Percentiles rank a stretch among this genome's conserved stretches.
Conservation (phyloP, 2,888 invertebrate species). For the Linnaemya tessellans region DNA sequence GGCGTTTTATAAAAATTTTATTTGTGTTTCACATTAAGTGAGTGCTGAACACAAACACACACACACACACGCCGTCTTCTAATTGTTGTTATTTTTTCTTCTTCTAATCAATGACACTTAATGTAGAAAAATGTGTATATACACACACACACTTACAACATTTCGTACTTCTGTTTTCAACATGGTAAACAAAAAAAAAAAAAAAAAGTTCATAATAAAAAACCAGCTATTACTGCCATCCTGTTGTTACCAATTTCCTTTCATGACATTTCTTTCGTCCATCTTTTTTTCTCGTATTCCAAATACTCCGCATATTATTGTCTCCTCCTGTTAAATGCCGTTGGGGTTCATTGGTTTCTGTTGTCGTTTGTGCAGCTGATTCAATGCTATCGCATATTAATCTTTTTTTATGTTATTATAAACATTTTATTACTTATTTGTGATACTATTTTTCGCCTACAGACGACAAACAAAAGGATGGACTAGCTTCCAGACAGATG, state of each 20-base stretch:
- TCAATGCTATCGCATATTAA: neutral
- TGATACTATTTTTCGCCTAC: constrained; percentile 35
- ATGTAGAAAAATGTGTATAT: neutral
- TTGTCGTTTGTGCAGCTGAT: constrained; percentile 1
- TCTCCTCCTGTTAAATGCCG: constrained; percentile 34
- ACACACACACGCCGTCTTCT: neutral
- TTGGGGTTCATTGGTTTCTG: constrained; percentile 56
- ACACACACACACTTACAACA: neutral
- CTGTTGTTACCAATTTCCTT: constrained; percentile 20
- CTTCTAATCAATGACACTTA: constrained; percentile 62
- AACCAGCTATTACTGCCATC: constrained; percentile 11
- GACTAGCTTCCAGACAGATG: neutral
- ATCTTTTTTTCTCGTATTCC: constrained; percentile 15
- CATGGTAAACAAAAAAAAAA: constrained; percentile 17
- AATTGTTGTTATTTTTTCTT: constrained; percentile 43
- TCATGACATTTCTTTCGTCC: constrained; percentile 26
- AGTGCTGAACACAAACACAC: too few relatives aligned
- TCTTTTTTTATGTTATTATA: constrained; percentile 30
- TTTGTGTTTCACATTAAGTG: constrained; percentile 8
- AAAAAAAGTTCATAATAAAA: neutral
- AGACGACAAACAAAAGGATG: neutral
- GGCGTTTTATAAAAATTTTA: constrained; percentile 26
- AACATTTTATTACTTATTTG: constrained; percentile 56
- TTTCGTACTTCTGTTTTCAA: constrained; percentile 38
- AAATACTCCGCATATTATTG: neutral